phyloP scores from a whole-genome alignment of 2,888 invertebrate species.

The Bembecia ichneumoniformis region DNA sequence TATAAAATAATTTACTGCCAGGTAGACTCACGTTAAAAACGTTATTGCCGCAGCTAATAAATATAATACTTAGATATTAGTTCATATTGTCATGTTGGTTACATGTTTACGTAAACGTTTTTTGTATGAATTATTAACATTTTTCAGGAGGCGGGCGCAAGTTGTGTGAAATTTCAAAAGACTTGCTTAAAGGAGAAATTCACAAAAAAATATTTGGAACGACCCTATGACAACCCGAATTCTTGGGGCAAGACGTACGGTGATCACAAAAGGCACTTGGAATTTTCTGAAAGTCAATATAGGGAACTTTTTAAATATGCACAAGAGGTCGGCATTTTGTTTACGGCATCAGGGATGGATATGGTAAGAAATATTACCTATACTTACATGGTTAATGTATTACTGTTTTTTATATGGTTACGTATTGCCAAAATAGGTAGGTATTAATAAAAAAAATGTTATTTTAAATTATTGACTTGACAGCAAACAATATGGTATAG shows the following conservation, averaged over 20 bases:
- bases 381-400: too few relatives aligned
- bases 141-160: constrained; percentile 78
- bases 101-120: too few relatives aligned
- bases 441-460: too few relatives aligned
- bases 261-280: constrained; percentile 80
- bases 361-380: constrained; percentile 51
- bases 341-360: constrained; percentile 89
- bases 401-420: too few relatives aligned
- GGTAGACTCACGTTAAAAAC: too few relatives aligned
- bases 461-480: too few relatives aligned
- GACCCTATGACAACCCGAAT: constrained; percentile 75
- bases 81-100: not conserved
- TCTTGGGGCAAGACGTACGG: constrained; percentile 87
- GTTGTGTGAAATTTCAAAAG: constrained; percentile 90
- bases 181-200: constrained; percentile 80
- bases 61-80: too few relatives aligned
- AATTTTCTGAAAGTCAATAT: constrained; percentile 80
- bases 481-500: too few relatives aligned
- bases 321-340: constrained; percentile 74
- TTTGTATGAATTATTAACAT: not conserved
- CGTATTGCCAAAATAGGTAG: too few relatives aligned
- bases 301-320: constrained; percentile 76
- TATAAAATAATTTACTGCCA: too few relatives aligned
- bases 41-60: too few relatives aligned
- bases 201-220: constrained; percentile 75